Evolutionary conservation across 2,888 invertebrate genomes (phyloP).

Genomic region (Cantharis lateralis): DNA sequence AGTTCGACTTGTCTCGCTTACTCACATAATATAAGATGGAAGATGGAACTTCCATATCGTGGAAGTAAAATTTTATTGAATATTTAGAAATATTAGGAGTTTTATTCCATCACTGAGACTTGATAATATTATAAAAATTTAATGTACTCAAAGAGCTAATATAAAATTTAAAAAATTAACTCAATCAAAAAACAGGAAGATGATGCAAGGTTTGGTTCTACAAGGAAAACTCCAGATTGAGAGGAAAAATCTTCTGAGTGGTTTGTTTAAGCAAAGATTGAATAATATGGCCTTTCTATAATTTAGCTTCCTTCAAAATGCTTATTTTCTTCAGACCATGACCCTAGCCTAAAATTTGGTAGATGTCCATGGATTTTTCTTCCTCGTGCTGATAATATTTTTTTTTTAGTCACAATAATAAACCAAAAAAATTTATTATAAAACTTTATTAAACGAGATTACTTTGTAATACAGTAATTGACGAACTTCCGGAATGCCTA

Average conservation of each 20-base stretch:
- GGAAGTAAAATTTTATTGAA: too few species aligned
- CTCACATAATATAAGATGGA: not conserved
- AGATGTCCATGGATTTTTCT: not conserved
- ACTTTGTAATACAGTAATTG: slow-evolving; percentile 48
- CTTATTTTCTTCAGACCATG: not conserved
- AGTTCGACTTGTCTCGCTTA: not conserved
- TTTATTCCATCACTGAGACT: too few species aligned
- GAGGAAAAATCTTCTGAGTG: not conserved
- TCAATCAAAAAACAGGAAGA: too few species aligned
- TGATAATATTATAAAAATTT: too few species aligned
- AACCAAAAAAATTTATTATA: slow-evolving; percentile 33
- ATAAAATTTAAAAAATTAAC: too few species aligned
- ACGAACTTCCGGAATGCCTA: slow-evolving; percentile 37
- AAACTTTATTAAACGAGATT: slow-evolving; percentile 52
- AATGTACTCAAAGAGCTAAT: too few species aligned
- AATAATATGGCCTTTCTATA: not conserved
- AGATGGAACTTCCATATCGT: too few species aligned
- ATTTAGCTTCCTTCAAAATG: not conserved
- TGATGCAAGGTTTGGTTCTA: not conserved
- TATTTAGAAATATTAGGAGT: too few species aligned
- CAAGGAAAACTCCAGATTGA: not conserved
- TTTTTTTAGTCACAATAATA: not conserved
- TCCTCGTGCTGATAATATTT: not conserved
- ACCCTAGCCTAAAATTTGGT: not conserved
- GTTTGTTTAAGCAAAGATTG: not conserved